Conservation (phyloP, 2,113 vertebrate genomes). For the Nerophis lumbriciformis region DNA sequence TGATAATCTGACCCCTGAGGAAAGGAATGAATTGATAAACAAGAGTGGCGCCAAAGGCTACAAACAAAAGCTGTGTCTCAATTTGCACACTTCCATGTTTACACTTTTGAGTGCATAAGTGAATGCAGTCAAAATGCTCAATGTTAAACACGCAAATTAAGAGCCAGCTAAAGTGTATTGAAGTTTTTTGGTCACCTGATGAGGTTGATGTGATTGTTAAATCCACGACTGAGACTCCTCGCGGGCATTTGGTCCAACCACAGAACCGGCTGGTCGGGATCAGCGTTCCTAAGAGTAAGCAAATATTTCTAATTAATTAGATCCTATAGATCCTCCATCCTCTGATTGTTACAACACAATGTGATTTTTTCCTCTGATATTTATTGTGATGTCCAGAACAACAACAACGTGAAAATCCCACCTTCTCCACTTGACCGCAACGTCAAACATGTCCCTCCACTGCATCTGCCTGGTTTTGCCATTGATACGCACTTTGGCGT, state of each 20-base stretch:
- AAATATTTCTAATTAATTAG: background rate
- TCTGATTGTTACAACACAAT: no score
- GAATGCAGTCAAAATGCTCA: no score
- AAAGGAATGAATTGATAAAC: background rate
- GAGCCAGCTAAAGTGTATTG: background rate
- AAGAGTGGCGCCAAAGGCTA: background rate
- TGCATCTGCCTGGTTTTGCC: conserved; percentile 94
- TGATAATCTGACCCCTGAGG: conserved; percentile 91
- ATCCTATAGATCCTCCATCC: no score
- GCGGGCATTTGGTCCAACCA: conserved; percentile 98
- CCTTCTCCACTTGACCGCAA: conserved; percentile 97
- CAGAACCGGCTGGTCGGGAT: conserved; percentile 95
- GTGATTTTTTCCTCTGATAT: no score
- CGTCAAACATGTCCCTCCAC: conserved; percentile 99
- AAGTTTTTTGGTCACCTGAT: conserved; percentile 76
- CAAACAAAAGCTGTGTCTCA: background rate
- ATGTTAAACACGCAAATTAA: background rate
- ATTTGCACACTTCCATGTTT: no score
- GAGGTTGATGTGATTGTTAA: conserved; percentile 97
- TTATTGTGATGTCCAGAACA: background rate
- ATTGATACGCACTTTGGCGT: conserved; percentile 92
- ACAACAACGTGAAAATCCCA: conserved; percentile 42
- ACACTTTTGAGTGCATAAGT: background rate
- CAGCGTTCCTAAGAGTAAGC: conserved; percentile 74
- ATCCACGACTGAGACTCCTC: conserved; percentile 89